Conservation (phyloP, 2,113 vertebrate genomes). For the Bubo scandiacus region DNA sequence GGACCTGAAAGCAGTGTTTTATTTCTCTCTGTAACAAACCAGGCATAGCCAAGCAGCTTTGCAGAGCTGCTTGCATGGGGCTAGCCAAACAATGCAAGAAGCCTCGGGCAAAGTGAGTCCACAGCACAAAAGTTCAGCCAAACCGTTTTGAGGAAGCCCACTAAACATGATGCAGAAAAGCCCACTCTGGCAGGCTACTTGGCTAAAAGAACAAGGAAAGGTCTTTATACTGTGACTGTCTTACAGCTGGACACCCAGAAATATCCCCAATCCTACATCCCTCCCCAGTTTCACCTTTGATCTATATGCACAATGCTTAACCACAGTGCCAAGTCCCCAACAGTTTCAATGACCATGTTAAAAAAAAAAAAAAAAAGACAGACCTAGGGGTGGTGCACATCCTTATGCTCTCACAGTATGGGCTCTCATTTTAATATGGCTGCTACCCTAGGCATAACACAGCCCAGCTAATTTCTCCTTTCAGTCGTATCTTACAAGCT, state of each 20-base stretch:
- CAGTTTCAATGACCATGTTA: neutral
- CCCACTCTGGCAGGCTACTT: neutral
- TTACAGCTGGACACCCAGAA: neutral
- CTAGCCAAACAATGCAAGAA: neutral
- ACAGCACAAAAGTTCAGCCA: neutral
- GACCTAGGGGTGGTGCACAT: neutral
- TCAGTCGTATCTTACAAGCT: neutral
- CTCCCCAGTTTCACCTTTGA: neutral
- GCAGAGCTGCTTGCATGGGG: neutral
- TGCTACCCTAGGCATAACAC: neutral
- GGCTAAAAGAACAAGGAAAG: neutral
- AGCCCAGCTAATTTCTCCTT: neutral
- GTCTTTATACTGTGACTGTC: neutral
- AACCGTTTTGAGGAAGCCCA: neutral
- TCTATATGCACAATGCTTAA: neutral
- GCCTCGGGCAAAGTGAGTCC: rapidly evolving
- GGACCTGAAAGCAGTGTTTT: neutral
- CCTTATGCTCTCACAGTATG: neutral
- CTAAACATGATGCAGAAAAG: neutral
- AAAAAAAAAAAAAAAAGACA: neutral
- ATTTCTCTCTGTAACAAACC: neutral
- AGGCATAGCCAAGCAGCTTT: neutral
- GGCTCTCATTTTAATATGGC: neutral
- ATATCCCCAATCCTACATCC: neutral
- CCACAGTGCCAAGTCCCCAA: neutral